Percentiles rank a stretch among this genome's conserved stretches.
phyloP scores from a whole-genome alignment of 1,140 invertebrate species.

The Centruroides sculpturatus region DNA sequence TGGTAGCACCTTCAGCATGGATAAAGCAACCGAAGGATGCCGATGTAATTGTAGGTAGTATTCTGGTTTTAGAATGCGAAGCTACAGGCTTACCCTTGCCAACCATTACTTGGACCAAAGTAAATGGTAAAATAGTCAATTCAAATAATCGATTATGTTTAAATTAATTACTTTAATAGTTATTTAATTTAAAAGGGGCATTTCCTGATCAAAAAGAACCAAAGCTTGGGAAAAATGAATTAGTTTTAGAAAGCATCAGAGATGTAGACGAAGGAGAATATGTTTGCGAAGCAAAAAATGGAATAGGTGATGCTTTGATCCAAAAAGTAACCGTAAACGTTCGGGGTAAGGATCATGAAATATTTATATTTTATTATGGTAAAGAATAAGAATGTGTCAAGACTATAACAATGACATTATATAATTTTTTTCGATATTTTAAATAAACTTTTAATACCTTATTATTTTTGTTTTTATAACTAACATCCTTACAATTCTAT shows the following conservation, averaged over 20 bases:
- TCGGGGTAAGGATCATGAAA: slow-evolving; percentile 18
- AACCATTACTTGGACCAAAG: background rate
- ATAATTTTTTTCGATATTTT: too few species aligned
- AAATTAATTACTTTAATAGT: background rate
- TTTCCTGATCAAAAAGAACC: background rate
- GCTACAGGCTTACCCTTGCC: slow-evolving; percentile 1
- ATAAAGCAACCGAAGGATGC: background rate
- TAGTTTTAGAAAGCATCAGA: background rate
- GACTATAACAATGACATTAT: too few species aligned
- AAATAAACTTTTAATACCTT: too few species aligned
- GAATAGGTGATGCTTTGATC: slow-evolving; percentile 31
- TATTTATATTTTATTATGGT: too few species aligned
- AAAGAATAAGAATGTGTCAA: too few species aligned
- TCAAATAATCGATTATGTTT: background rate
- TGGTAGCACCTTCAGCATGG: background rate
- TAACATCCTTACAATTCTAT: too few species aligned
- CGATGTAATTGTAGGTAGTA: background rate
- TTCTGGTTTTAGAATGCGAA: background rate
- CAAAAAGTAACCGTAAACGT: slow-evolving; percentile 33
- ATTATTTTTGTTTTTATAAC: too few species aligned
- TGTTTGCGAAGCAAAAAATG: slow-evolving; percentile 35
- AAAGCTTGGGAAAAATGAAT: background rate
- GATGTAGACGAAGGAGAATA: slow-evolving; percentile 22
- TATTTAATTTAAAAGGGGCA: background rate
- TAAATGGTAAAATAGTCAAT: background rate